Evolutionary conservation across 1,140 invertebrate genomes (phyloP).

Genomic region (Achroia grisella): DNA sequence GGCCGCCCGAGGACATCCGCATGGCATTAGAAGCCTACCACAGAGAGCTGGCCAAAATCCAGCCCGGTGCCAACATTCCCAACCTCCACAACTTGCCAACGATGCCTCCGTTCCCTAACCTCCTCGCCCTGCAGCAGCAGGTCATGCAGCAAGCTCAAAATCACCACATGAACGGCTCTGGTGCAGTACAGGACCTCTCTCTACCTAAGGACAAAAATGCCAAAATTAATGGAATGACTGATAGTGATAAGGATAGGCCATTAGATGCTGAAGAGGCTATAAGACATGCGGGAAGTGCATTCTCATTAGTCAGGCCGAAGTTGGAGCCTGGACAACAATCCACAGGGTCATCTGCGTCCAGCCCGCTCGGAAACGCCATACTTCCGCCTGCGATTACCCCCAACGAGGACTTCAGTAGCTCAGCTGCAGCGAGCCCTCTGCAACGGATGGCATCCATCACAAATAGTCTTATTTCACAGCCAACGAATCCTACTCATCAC

Average conservation of each 20-base stretch:
- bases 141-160: conserved; percentile 78
- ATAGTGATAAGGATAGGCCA: conserved; percentile 77
- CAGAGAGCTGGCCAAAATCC: conserved; percentile 90
- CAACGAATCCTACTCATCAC: conserved; percentile 87
- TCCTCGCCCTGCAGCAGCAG: conserved; percentile 84
- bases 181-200: conserved; percentile 88
- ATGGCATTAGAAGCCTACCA: conserved; percentile 94
- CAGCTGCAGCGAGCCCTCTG: conserved; percentile 90
- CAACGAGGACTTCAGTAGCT: conserved; percentile 83
- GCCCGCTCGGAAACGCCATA: conserved; percentile 86
- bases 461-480: conserved; percentile 95
- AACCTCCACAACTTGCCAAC: conserved; percentile 75
- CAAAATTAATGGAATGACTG: conserved; percentile 81
- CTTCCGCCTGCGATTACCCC: conserved; percentile 85
- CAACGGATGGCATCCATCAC: conserved; percentile 98
- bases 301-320: conserved; percentile 88
- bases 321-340: conserved; percentile 81
- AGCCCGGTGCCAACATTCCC: conserved; percentile 75
- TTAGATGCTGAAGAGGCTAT: conserved; percentile 79
- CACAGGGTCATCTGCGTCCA: conserved; percentile 80
- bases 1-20: conserved; percentile 83
- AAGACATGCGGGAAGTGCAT: conserved; percentile 88
- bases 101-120: conserved; percentile 77
- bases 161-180: conserved; percentile 75
- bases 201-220: conserved; percentile 84